Percentiles rank a stretch among this genome's conserved stretches.
Evolutionary conservation across 2,797 vertebrate species (phyloP).

Genomic region (Sus cebifrons): DNA sequence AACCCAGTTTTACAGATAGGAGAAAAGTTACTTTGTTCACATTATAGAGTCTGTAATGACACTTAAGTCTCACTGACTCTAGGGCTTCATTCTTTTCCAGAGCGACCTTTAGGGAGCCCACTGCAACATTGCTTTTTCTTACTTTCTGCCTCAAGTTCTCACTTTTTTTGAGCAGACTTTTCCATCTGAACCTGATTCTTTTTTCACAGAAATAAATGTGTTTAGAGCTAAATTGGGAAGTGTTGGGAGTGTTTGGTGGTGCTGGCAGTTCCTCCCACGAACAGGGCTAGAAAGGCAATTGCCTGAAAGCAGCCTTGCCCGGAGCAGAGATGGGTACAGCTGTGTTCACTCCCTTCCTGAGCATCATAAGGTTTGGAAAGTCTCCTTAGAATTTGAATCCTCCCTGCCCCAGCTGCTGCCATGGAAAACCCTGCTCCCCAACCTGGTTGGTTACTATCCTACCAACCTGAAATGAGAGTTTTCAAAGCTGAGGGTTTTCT

Average conservation of each 20-base stretch:
- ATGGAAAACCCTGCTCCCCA: neutral
- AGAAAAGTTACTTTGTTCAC: neutral
- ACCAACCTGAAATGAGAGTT: neutral
- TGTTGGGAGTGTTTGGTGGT: neutral
- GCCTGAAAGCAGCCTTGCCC: neutral
- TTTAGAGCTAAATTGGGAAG: neutral
- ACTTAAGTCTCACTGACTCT: conserved; percentile 35
- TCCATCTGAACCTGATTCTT: neutral
- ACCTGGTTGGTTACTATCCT: neutral
- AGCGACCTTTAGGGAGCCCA: conserved; percentile 30
- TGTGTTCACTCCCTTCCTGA: accelerated
- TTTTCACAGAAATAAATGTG: neutral
- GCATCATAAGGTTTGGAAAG: accelerated
- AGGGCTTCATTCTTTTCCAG: neutral
- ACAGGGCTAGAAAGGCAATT: neutral
- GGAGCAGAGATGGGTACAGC: accelerated
- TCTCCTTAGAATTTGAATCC: neutral
- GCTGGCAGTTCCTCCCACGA: neutral
- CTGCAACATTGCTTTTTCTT: neutral
- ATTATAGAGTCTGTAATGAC: conserved; percentile 34
- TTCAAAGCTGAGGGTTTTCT: neutral
- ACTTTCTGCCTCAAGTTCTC: neutral
- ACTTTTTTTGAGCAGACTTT: neutral
- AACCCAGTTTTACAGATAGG: neutral
- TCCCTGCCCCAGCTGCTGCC: neutral